Conservation (phyloP, 2,888 invertebrate species). For the Scaeva pyrastri region DNA sequence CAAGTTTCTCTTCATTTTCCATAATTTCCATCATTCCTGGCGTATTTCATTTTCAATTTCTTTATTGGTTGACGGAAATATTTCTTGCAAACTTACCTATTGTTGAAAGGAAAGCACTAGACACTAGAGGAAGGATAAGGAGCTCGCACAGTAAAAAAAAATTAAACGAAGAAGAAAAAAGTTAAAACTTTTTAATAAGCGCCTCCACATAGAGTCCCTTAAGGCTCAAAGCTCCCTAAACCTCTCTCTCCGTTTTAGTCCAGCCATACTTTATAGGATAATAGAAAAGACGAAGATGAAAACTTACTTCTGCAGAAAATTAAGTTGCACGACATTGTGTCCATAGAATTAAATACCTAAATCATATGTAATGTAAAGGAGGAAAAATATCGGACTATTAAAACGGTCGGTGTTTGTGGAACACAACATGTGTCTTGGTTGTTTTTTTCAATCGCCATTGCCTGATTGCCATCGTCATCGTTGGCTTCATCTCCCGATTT, state of each 20-base stretch:
- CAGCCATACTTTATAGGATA: slow-evolving; percentile 56
- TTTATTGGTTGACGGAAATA: slow-evolving; percentile 75
- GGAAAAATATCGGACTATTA: slow-evolving; percentile 5
- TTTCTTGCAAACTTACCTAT: slow-evolving; percentile 69
- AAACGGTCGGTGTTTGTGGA: slow-evolving; percentile 9
- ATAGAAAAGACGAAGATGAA: slow-evolving; percentile 8
- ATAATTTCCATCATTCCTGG: slow-evolving; percentile 53
- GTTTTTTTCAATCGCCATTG: background rate
- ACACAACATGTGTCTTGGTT: slow-evolving; percentile 9
- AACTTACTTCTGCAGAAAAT: slow-evolving; percentile 62
- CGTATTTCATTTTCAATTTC: slow-evolving; percentile 67
- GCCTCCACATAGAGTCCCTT: slow-evolving; percentile 35
- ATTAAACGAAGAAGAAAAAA: slow-evolving; percentile 10
- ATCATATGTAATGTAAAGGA: slow-evolving; percentile 36
- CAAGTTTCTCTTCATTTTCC: slow-evolving; percentile 73
- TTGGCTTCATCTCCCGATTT: slow-evolving; percentile 10
- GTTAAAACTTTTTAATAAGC: slow-evolving; percentile 70
- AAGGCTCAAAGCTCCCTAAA: slow-evolving; percentile 14
- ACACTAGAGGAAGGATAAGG: slow-evolving; percentile 39
- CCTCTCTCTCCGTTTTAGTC: slow-evolving; percentile 13
- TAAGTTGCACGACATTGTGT: slow-evolving; percentile 46
- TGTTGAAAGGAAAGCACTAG: slow-evolving; percentile 49
- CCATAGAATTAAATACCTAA: slow-evolving; percentile 38
- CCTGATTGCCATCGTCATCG: no score
- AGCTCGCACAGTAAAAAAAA: slow-evolving; percentile 11